Conservation (phyloP, 2,888 invertebrate species). For the Apamea anceps region DNA sequence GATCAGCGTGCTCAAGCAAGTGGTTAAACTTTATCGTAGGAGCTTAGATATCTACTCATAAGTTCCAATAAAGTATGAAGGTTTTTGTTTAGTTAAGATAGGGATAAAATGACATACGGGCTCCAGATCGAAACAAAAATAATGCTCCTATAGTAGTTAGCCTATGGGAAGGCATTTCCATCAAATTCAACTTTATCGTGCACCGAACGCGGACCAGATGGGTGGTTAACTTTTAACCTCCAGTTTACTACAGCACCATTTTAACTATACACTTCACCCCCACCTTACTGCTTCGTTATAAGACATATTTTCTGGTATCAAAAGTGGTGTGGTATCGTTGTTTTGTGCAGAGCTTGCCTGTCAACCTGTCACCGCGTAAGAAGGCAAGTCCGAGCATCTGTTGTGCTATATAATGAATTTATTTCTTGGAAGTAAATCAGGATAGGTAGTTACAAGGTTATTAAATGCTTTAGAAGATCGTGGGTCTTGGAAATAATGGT, state of each 20-base stretch:
- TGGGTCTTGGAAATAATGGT: constrained; percentile 45
- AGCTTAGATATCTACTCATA: background rate
- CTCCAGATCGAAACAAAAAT: background rate
- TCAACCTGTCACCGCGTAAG: constrained; percentile 75
- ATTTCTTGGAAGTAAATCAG: constrained; percentile 76
- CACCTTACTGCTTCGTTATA: background rate
- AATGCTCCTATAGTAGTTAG: constrained; percentile 25
- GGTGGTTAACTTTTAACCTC: constrained; percentile 82
- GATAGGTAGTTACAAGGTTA: constrained; percentile 52
- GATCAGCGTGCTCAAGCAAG: background rate
- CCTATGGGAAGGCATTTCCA: constrained; percentile 42
- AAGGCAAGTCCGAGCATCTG: constrained; percentile 73
- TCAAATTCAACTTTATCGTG: constrained; percentile 69
- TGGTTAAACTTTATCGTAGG: background rate
- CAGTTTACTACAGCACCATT: constrained; percentile 52
- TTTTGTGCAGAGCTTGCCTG: constrained; percentile 51
- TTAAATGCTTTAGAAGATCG: constrained; percentile 53
- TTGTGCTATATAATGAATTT: constrained; percentile 78
- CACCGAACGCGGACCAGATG: constrained; percentile 72
- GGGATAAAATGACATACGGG: background rate
- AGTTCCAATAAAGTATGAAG: background rate
- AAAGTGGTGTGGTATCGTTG: constrained; percentile 39
- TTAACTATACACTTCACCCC: background rate
- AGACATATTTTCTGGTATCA: constrained; percentile 1
- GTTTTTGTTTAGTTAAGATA: background rate